Percentiles rank a stretch among this genome's conserved stretches.
These are phyloP conservation scores for Antheraea yamamai DNA, from an alignment of 2,888 invertebrate genomes.

Conservation along the genomic window DNA sequence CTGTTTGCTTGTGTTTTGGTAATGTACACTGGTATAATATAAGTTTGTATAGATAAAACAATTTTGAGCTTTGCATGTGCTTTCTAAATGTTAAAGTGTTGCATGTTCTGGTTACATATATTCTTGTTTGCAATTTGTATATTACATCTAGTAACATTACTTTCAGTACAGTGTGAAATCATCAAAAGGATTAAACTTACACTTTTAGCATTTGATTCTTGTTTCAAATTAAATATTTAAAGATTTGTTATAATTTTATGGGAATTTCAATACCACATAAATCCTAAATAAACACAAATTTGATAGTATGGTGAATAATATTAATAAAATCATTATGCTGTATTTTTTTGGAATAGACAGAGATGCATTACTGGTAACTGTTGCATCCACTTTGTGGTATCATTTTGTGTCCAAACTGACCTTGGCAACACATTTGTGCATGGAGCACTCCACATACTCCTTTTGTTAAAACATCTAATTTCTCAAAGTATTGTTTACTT, in stretches of 20 bases:
- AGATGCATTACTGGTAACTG: neutral
- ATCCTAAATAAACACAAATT: neutral
- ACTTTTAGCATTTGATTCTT: neutral
- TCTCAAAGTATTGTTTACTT: too few species aligned
- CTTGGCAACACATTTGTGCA: neutral
- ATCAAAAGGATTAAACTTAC: neutral
- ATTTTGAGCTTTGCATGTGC: neutral
- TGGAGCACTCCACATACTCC: too few species aligned
- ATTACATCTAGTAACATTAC: neutral
- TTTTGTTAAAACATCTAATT: too few species aligned
- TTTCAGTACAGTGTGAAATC: neutral
- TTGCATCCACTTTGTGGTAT: neutral
- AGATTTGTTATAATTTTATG: neutral
- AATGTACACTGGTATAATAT: too few species aligned
- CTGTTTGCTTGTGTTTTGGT: too few species aligned
- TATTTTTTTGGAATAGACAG: too few species aligned
- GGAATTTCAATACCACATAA: neutral
- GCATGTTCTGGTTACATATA: neutral
- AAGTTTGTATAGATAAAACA: neutral
- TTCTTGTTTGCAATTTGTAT: neutral
- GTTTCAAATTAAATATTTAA: neutral
- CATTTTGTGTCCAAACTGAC: neutral
- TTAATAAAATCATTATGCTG: too few species aligned
- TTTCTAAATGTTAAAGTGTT: constrained; percentile 25
- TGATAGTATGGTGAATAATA: too few species aligned